Percentiles rank a stretch among this genome's conserved stretches.
Conservation (phyloP, 2,888 invertebrate genomes). For the Parnassius glacialis region DNA sequence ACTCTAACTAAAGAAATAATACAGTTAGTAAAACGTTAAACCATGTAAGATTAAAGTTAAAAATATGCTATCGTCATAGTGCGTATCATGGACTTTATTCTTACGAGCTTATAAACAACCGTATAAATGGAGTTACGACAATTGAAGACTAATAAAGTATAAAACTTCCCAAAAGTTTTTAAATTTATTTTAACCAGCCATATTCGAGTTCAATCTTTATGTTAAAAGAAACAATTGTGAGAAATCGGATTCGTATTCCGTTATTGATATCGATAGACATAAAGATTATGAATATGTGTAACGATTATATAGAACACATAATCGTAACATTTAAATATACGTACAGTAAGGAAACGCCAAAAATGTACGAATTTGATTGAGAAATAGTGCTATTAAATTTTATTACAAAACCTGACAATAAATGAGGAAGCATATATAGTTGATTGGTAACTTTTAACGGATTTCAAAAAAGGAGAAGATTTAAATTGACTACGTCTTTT, state of each 20-base stretch:
- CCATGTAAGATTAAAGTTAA: too few relatives aligned
- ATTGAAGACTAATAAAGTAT: slow-evolving; percentile 17
- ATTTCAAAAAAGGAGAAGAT: background rate
- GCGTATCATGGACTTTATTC: slow-evolving; percentile 3
- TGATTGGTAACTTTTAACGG: background rate
- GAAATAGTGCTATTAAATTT: slow-evolving; percentile 18
- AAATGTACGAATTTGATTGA: slow-evolving; percentile 18
- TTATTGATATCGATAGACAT: slow-evolving; percentile 24
- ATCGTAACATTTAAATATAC: slow-evolving; percentile 24
- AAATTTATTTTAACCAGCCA: slow-evolving; percentile 30
- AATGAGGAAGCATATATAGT: background rate
- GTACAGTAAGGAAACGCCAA: slow-evolving; percentile 12
- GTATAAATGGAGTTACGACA: slow-evolving; percentile 5
- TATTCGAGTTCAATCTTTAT: slow-evolving; percentile 26
- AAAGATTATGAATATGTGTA: slow-evolving; percentile 26
- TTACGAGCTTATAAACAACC: slow-evolving; percentile 14
- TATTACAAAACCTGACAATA: slow-evolving; percentile 16
- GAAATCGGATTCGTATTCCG: slow-evolving; percentile 30
- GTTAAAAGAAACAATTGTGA: slow-evolving; percentile 40
- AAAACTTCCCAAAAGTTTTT: slow-evolving; percentile 22
- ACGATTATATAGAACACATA: slow-evolving; percentile 27
- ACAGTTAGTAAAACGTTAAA: too few relatives aligned
- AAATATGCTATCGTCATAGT: slow-evolving; percentile 12
- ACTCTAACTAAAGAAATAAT: too few relatives aligned
- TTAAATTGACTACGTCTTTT: too few relatives aligned